Evolutionary conservation across 92 coral and sea anemone species (phyloP).

Genomic region (Porites lobata): DNA sequence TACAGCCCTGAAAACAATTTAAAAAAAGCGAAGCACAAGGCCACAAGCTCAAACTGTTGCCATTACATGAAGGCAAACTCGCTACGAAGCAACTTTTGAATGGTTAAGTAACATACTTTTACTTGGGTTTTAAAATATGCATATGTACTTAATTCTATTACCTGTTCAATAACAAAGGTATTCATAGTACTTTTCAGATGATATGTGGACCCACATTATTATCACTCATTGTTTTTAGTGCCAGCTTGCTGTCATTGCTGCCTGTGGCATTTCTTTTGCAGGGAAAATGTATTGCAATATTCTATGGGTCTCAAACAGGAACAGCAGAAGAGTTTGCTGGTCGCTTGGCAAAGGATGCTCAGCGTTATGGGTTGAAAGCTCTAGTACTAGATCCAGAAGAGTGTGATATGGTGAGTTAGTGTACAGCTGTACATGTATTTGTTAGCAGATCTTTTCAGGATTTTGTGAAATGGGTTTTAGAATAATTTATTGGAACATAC

Average conservation of each 20-base stretch:
- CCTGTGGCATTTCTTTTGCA: slow-evolving; percentile 6
- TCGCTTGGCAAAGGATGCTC: slow-evolving; percentile 95
- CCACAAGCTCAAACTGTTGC: no score
- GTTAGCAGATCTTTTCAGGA: no score
- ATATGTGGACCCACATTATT: neutral
- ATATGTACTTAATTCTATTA: no score
- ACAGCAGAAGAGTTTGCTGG: slow-evolving; percentile 99
- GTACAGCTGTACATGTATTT: neutral
- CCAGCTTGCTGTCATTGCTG: neutral
- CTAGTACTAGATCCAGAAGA: slow-evolving; percentile 96
- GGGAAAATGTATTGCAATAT: slow-evolving; percentile 95
- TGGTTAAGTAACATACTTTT: no score
- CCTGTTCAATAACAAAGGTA: neutral
- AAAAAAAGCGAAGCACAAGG: no score
- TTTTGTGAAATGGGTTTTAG: no score
- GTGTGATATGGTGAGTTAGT: slow-evolving; percentile 87
- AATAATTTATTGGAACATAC: no score
- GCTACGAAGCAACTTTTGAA: no score
- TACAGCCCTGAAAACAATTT: no score
- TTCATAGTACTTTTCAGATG: neutral
- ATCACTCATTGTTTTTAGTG: neutral
- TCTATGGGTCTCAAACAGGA: slow-evolving; percentile 99
- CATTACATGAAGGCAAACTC: no score
- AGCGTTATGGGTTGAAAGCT: slow-evolving; percentile 93
- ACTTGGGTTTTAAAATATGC: no score